Percentiles rank a stretch among this genome's conserved stretches.
These are phyloP conservation scores for Gouania willdenowi DNA, from an alignment of 2,797 vertebrate genomes.

Conservation along the genomic window DNA sequence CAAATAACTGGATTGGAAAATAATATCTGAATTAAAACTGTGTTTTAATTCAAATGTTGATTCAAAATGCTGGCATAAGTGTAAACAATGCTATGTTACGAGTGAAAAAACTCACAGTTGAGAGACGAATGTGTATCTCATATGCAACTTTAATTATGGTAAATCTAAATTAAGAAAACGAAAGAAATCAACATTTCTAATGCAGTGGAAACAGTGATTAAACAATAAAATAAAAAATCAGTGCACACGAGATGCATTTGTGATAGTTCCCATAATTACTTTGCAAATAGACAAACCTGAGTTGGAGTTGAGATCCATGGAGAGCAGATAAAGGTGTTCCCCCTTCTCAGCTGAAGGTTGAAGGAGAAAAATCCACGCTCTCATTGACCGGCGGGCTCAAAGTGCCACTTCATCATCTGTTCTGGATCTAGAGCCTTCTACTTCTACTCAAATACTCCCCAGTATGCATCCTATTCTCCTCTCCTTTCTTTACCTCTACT, in stretches of 20 bases:
- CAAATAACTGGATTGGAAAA: too few species aligned
- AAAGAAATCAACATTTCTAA: too few species aligned
- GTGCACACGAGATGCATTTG: slow-evolving; percentile 14
- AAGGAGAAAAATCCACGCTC: slow-evolving; percentile 51
- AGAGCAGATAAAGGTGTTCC: slow-evolving; percentile 31
- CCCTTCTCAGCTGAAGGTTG: slow-evolving; percentile 33
- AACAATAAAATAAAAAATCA: slow-evolving; percentile 8
- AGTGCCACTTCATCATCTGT: slow-evolving; percentile 61
- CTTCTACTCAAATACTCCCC: slow-evolving; percentile 26
- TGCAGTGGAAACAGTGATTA: too few species aligned
- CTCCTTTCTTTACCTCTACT: slow-evolving; percentile 23
- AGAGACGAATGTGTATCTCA: too few species aligned
- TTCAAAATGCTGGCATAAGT: too few species aligned
- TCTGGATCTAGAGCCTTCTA: slow-evolving; percentile 41
- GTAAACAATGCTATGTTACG: too few species aligned
- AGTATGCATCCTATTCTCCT: slow-evolving; percentile 15
- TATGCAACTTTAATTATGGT: too few species aligned
- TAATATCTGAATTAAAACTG: too few species aligned
- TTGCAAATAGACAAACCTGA: slow-evolving; percentile 70
- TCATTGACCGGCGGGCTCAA: slow-evolving; percentile 54
- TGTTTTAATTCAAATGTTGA: too few species aligned
- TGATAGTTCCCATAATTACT: slow-evolving; percentile 16
- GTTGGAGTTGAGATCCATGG: slow-evolving; percentile 74
- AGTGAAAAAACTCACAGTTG: too few species aligned
- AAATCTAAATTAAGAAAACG: too few species aligned